These are phyloP conservation scores for Scrobipalpa atriplicella DNA, from an alignment of 2,888 invertebrate genomes.

Conservation along the genomic window DNA sequence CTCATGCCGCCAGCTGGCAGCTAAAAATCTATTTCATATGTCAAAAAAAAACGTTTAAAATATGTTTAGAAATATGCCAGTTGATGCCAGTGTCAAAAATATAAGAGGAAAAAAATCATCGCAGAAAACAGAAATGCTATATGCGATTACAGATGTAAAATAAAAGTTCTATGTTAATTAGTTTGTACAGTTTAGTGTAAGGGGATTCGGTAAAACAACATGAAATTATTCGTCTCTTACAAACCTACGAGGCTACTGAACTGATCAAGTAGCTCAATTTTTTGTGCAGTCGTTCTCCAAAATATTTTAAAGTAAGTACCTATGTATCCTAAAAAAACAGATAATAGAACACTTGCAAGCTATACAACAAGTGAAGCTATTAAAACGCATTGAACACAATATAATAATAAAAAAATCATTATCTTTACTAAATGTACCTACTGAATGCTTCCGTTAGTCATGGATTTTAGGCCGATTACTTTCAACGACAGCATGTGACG, in stretches of 20 bases:
- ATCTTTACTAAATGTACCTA: too few relatives aligned
- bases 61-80: background rate
- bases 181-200: slow-evolving; percentile 1
- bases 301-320: background rate
- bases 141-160: background rate
- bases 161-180: background rate
- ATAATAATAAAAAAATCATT: too few relatives aligned
- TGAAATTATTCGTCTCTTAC: slow-evolving; percentile 48
- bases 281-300: background rate
- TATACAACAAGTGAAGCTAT: too few relatives aligned
- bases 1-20: too few relatives aligned
- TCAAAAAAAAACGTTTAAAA: too few relatives aligned
- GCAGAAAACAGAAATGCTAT: background rate
- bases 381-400: too few relatives aligned
- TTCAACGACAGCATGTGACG: too few relatives aligned
- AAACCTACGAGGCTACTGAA: slow-evolving; percentile 6
- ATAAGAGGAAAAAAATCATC: background rate
- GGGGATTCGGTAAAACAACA: slow-evolving; percentile 37
- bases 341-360: background rate
- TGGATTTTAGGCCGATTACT: too few relatives aligned
- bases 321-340: background rate
- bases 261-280: slow-evolving; percentile 16
- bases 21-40: too few relatives aligned
- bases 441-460: too few relatives aligned
- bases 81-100: slow-evolving; percentile 6